phyloP scores from a whole-genome alignment of 2,888 invertebrate species.

The Helicoverpa assulta region DNA sequence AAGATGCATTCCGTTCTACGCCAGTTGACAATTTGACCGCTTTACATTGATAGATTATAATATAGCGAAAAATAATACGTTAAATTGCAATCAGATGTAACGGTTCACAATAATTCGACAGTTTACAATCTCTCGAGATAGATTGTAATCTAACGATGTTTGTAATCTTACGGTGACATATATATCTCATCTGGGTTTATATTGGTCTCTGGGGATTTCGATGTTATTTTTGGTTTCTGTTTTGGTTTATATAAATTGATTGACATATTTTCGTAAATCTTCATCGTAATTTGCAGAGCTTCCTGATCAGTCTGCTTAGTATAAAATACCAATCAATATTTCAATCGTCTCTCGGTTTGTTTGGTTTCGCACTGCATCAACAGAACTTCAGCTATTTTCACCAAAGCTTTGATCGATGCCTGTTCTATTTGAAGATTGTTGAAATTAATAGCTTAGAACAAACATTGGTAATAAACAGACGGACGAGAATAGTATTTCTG shows the following conservation, averaged over 20 bases:
- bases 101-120: too few relatives aligned
- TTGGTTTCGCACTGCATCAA: constrained; percentile 37
- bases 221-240: constrained; percentile 17
- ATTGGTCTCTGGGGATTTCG: constrained; percentile 9
- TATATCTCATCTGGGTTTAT: not conserved
- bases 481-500: constrained; percentile 38
- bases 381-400: constrained; percentile 54
- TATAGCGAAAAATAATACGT: too few relatives aligned
- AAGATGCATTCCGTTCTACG: too few relatives aligned
- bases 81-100: too few relatives aligned
- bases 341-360: constrained; percentile 39
- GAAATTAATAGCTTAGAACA: constrained; percentile 25
- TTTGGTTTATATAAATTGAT: constrained; percentile 34
- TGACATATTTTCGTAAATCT: constrained; percentile 35
- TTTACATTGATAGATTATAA: too few relatives aligned
- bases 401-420: constrained; percentile 43
- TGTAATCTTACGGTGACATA: too few relatives aligned
- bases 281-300: constrained; percentile 29
- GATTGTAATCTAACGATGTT: too few relatives aligned
- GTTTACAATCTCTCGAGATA: too few relatives aligned
- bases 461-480: constrained; percentile 32
- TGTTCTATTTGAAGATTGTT: constrained; percentile 45
- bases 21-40: too few relatives aligned
- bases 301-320: constrained; percentile 42
- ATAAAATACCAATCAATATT: constrained; percentile 43